A percentile compares a stretch with the other conserved stretches of the same genome.
Evolutionary conservation across 2,797 vertebrate species (phyloP).

Genomic region (Macropus fuliginosus): DNA sequence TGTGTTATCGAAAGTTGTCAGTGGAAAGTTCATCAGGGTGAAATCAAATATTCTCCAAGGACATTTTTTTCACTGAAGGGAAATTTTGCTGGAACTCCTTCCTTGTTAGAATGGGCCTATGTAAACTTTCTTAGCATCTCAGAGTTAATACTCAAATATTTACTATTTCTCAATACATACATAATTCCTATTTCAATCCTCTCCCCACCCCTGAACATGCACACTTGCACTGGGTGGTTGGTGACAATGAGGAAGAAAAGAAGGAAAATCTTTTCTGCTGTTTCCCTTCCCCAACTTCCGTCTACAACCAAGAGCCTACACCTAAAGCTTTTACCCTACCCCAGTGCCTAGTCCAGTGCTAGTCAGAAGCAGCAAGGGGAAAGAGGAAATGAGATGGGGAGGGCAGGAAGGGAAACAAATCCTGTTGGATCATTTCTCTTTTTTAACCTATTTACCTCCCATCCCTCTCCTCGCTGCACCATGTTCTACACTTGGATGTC

Average conservation of each 20-base stretch:
- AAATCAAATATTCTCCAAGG: neutral
- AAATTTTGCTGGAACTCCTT: neutral
- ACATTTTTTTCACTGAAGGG: neutral
- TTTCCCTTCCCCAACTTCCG: neutral
- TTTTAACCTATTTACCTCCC: neutral
- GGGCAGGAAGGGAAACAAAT: neutral
- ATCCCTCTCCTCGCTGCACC: neutral
- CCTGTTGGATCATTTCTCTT: conserved; percentile 19
- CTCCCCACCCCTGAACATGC: neutral
- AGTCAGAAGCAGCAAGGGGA: neutral
- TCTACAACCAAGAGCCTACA: neutral
- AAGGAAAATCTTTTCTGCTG: neutral
- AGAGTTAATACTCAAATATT: neutral
- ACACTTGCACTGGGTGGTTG: neutral
- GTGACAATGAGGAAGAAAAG: neutral
- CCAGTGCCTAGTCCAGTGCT: neutral
- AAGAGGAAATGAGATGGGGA: neutral
- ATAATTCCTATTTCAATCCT: neutral
- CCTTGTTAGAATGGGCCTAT: neutral
- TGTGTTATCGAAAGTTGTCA: neutral
- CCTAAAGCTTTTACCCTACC: neutral
- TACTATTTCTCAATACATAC: neutral
- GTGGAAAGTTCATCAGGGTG: neutral
- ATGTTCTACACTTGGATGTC: neutral
- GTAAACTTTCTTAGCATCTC: neutral